Evolutionary conservation across 2,113 vertebrate species (phyloP).

Genomic region (Xyrauchen texanus): DNA sequence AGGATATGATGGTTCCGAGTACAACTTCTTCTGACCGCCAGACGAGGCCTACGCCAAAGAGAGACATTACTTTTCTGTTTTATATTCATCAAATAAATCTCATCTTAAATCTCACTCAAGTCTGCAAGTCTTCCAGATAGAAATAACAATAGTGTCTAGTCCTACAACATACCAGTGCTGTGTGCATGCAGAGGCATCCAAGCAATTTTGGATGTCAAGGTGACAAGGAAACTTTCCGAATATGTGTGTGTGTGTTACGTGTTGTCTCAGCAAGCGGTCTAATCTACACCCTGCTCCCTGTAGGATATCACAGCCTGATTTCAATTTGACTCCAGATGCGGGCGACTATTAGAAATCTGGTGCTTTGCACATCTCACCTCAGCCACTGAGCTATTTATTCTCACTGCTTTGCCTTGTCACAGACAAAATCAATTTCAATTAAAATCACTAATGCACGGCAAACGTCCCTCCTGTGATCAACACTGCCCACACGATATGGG

Average conservation of each 20-base stretch:
- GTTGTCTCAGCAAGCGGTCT: not conserved
- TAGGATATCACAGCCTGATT: conserved; percentile 42
- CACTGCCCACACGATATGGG: not conserved
- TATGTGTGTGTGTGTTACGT: not conserved
- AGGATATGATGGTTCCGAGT: too few species aligned
- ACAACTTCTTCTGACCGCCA: too few species aligned
- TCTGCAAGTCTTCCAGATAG: too few species aligned
- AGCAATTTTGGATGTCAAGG: not conserved
- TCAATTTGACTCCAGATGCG: conserved; percentile 44
- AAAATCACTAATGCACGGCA: conserved; percentile 57
- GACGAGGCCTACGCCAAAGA: too few species aligned
- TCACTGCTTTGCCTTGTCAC: conserved; percentile 55
- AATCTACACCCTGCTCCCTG: conserved; percentile 20
- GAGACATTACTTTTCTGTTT: too few species aligned
- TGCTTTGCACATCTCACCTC: conserved; percentile 47
- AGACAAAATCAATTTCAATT: conserved; percentile 76
- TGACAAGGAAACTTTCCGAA: not conserved
- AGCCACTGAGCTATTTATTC: conserved; percentile 59
- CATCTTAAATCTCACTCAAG: too few species aligned
- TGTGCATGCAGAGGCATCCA: not conserved
- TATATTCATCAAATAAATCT: too few species aligned
- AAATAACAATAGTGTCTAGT: too few species aligned
- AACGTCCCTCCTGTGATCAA: conserved; percentile 41
- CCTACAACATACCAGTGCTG: too few species aligned
- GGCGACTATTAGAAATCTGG: conserved; percentile 47